Percentiles rank a stretch among this genome's conserved stretches.
phyloP scores from a whole-genome alignment of 2,888 invertebrate genomes.

The Microctonus hyperodae region DNA sequence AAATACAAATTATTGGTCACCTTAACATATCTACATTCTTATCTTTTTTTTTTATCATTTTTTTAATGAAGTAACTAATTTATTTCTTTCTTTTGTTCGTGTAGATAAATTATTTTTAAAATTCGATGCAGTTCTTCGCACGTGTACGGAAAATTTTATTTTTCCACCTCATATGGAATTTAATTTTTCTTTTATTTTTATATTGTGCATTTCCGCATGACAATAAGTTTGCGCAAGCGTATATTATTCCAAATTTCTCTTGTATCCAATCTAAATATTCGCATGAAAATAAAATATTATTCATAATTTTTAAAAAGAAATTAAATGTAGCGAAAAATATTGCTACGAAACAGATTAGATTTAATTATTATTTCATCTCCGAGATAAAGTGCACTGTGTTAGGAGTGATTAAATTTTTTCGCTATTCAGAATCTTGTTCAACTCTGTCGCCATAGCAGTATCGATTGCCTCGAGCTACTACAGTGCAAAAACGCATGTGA shows the following conservation, averaged over 20 bases:
- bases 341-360: not conserved
- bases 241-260: not conserved
- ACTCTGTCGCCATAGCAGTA: conserved; percentile 18
- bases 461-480: conserved; percentile 1
- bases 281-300: not conserved
- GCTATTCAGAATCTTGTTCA: not conserved
- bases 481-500: not conserved
- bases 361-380: not conserved
- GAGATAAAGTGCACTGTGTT: not conserved
- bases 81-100: too few relatives aligned
- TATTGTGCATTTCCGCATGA: not conserved
- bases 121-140: too few relatives aligned
- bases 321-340: not conserved
- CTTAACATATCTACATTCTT: not conserved
- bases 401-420: not conserved
- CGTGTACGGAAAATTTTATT: too few relatives aligned
- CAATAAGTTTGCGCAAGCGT: conserved; percentile 25
- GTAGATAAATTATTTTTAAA: too few relatives aligned
- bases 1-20: conserved; percentile 20
- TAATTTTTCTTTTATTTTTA: too few relatives aligned
- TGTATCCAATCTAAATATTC: not conserved
- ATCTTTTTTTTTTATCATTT: too few relatives aligned
- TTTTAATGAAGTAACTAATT: too few relatives aligned
- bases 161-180: too few relatives aligned
- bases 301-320: not conserved